Base-by-base conservation (phyloP, 2,113 vertebrate species). In the Brachirus orientalis region DNA sequence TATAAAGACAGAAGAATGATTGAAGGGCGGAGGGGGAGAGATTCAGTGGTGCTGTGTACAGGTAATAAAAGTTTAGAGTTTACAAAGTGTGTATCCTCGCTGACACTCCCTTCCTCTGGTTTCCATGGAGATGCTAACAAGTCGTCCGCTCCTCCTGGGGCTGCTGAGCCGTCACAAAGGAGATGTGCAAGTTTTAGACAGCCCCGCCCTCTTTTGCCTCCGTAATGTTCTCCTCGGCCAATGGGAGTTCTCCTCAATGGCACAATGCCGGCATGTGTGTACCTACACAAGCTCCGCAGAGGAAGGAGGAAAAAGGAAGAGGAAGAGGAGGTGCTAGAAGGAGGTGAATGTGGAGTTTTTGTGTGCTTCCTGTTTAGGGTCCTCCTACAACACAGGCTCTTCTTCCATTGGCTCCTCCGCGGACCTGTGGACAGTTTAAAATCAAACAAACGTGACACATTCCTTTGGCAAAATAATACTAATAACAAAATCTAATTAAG, bases 381-480 rank as follows among this genome's bases (percentile, higher is more conserved):
- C 94, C 93, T 79, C 76, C 77, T 91, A 91, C 57, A 89, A 73
- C 0, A 87, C 72, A 4, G 86, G 88, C 80, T 91, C 89, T 51
- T 90, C 88, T 56, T 91, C 89, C 89, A 91, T 91, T 2, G 89
- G 89, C 75, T 91, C 89, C 66, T 90, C 89, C 12, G 80, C 75
- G 8, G 83, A 88, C 82, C 89, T 91, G 85, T 7, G 13, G 40
- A 13, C 8, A 10, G 17, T 22, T 65, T 28, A 10, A 52, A 52
- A 8, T 19, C 17, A 18, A 2, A 17, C 6, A 46, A n/a, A n/a
- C n/a, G n/a, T n/a, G n/a, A n/a, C n/a, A n/a, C n/a, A 14, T 13
- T 14, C 3, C 12, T 14, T 28, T 28, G 28, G 3, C 28, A 28
- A 28, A 28, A 28, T 6, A 28, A 28, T 28, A n/a, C n/a, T n/a